Evolutionary conservation across 2,797 vertebrate species (phyloP).

Genomic region (Cynodonichthys magdalenae): DNA sequence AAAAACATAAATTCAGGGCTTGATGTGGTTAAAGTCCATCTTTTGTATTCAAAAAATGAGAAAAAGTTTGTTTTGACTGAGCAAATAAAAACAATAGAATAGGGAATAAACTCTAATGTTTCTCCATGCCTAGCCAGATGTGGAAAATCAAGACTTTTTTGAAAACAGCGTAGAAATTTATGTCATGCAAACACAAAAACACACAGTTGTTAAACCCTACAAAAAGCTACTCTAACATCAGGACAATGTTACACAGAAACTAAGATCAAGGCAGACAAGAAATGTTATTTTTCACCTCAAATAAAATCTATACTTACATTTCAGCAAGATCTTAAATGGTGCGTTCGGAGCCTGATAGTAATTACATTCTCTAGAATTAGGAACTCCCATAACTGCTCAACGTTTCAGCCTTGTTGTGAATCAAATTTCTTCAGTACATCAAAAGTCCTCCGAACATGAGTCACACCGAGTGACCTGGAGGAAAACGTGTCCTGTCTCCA

Average conservation of each 20-base stretch:
- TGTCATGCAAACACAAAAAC: too few species aligned
- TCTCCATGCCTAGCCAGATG: too few species aligned
- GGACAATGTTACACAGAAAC: neutral
- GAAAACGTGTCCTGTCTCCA: slow-evolving; percentile 1
- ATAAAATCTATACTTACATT: slow-evolving; percentile 72
- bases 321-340: slow-evolving; percentile 69
- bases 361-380: slow-evolving; percentile 79
- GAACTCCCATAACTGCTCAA: slow-evolving; percentile 75
- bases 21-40: too few species aligned
- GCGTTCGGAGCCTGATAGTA: slow-evolving; percentile 66
- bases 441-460: slow-evolving; percentile 38
- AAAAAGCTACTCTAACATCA: too few species aligned
- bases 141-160: too few species aligned
- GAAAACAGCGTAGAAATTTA: too few species aligned
- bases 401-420: slow-evolving; percentile 20
- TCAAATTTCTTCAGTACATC: slow-evolving; percentile 30
- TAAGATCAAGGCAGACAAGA: neutral
- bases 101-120: too few species aligned
- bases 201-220: too few species aligned
- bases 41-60: too few species aligned
- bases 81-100: too few species aligned
- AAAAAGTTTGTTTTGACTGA: too few species aligned
- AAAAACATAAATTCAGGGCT: too few species aligned
- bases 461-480: neutral
- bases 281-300: neutral